phyloP scores from a whole-genome alignment of 2,113 vertebrate species.

The Thamnaconus septentrionalis region DNA sequence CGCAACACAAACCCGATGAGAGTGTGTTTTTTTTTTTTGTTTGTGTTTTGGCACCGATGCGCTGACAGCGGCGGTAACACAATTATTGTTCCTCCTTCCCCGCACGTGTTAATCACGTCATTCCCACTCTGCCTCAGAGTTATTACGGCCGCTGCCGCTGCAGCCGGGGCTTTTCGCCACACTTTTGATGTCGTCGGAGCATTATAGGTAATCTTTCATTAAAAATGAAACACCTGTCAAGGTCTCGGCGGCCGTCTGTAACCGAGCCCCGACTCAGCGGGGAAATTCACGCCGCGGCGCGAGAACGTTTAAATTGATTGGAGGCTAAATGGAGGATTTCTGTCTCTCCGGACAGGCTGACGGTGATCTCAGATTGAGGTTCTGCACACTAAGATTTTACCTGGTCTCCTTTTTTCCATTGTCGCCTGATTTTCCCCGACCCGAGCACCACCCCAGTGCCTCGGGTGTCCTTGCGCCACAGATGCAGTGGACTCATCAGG shows the following conservation, averaged over 20 bases:
- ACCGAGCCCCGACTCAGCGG: constrained; percentile 3
- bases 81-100: constrained; percentile 22
- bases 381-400: background rate
- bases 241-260: constrained; percentile 16
- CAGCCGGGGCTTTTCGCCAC: background rate
- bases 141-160: constrained; percentile 12
- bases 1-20: constrained; percentile 24
- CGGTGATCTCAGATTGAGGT: constrained; percentile 7
- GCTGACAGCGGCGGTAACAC: constrained; percentile 30
- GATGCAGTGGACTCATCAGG: constrained; percentile 28
- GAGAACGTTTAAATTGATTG: constrained; percentile 11
- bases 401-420: background rate
- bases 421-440: too few relatives aligned
- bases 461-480: constrained; percentile 6
- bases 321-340: constrained; percentile 26
- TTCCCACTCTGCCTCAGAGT: constrained; percentile 31
- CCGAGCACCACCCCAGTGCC: too few relatives aligned
- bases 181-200: constrained; percentile 26
- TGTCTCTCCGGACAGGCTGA: background rate
- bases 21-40: constrained; percentile 11
- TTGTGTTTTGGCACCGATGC: constrained; percentile 21
- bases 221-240: constrained; percentile 41
- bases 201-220: constrained; percentile 25
- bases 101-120: constrained; percentile 8
- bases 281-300: background rate